These are phyloP conservation scores for Periophthalmus magnuspinnatus DNA, from an alignment of 2,797 vertebrate genomes.

Conservation along the genomic window DNA sequence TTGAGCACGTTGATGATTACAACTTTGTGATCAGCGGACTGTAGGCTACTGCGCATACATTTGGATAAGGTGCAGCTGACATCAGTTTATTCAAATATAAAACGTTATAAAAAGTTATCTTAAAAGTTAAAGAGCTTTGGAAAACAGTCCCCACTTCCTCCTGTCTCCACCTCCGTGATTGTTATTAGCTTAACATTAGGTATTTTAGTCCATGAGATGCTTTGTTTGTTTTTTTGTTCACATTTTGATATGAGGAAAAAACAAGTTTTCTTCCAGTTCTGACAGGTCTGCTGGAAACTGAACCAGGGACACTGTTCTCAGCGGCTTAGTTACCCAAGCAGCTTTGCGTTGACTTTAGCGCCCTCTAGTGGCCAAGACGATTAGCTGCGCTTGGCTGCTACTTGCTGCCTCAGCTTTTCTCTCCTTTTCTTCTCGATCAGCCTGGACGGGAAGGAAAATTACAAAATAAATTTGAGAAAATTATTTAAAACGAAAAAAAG, in stretches of 20 bases:
- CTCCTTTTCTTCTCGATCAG: conserved; percentile 86
- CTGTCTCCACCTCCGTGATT: conserved; percentile 48
- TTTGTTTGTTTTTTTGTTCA: conserved; percentile 16
- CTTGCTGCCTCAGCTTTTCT: conserved; percentile 80
- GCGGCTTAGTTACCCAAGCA: conserved; percentile 5
- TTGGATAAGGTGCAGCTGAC: neutral
- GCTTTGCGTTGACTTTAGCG: conserved; percentile 11
- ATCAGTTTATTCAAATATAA: conserved; percentile 10
- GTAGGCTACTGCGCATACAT: neutral
- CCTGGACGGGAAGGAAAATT: conserved; percentile 51
- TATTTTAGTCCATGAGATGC: conserved; percentile 53
- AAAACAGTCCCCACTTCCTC: conserved; percentile 11
- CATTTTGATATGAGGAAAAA: conserved; percentile 20
- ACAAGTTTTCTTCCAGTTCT: conserved; percentile 34
- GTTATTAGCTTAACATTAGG: conserved; percentile 53
- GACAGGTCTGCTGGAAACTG: conserved; percentile 27
- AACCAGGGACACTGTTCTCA: conserved; percentile 7
- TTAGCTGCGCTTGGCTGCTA: conserved; percentile 83
- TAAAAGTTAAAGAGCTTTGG: neutral
- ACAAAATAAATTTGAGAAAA: neutral
- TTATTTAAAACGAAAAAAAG: neutral
- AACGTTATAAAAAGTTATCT: neutral
- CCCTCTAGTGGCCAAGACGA: conserved; percentile 33
- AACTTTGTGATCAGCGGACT: neutral
- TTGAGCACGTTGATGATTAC: neutral